phyloP scores from a whole-genome alignment of 2,888 invertebrate species.

The Nesidiocoris tenuis region DNA sequence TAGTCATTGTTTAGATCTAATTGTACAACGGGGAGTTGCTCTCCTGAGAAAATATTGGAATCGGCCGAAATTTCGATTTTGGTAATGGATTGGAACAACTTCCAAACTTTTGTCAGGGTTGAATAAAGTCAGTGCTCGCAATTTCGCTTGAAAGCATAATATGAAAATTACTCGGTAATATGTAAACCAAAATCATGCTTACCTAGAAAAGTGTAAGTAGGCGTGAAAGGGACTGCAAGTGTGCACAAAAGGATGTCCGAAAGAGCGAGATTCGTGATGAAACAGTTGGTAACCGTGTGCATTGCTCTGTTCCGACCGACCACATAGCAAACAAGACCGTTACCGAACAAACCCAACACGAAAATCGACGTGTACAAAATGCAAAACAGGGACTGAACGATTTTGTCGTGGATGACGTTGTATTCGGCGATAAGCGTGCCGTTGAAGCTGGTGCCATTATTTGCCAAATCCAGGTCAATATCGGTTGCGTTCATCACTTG shows the following conservation, averaged over 20 bases:
- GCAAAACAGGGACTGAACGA: constrained; percentile 73
- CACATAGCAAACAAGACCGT: constrained; percentile 88
- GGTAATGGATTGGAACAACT: no score
- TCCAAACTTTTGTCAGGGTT: no score
- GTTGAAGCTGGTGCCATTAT: not conserved
- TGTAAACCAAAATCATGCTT: constrained; percentile 46
- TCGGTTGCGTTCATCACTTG: constrained; percentile 28
- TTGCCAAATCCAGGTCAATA: constrained; percentile 9
- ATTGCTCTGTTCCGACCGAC: constrained; percentile 89
- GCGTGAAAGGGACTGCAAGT: constrained; percentile 94
- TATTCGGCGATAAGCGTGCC: constrained; percentile 4
- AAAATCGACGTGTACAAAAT: constrained; percentile 78
- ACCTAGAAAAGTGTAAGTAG: constrained; percentile 86
- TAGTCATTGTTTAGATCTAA: no score
- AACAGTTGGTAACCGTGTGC: constrained; percentile 97
- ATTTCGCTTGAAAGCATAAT: no score
- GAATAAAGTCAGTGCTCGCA: no score
- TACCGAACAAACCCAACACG: constrained; percentile 80
- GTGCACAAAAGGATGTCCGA: constrained; percentile 92
- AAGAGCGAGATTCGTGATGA: constrained; percentile 93
- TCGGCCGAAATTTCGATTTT: no score
- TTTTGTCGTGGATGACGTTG: constrained; percentile 65
- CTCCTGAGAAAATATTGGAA: no score
- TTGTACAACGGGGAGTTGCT: no score
- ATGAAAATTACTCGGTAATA: no score